Percentiles rank a stretch among this genome's conserved stretches.
Conservation (phyloP, 2,113 vertebrate genomes). For the Sebastes schlegelii region DNA sequence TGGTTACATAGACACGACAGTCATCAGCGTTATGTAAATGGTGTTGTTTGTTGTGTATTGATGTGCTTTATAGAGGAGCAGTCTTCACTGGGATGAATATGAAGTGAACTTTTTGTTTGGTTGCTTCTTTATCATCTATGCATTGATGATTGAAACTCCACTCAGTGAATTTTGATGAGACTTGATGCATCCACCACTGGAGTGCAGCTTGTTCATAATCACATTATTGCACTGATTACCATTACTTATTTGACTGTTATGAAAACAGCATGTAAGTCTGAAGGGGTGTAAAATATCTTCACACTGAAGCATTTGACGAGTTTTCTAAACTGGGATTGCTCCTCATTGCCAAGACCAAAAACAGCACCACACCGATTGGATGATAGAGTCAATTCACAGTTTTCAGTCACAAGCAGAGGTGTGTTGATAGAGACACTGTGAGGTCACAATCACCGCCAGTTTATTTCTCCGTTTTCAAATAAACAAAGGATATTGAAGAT, state of each 20-base stretch:
- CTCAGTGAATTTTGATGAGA: conserved; percentile 5
- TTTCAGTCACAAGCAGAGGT: conserved; percentile 22
- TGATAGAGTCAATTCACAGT: background rate
- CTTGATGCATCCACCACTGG: background rate
- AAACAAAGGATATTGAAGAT: background rate
- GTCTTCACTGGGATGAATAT: conserved; percentile 2
- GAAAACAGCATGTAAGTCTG: background rate
- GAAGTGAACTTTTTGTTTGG: background rate
- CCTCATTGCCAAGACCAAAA: background rate
- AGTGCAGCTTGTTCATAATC: background rate
- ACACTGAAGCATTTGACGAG: background rate
- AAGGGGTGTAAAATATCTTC: background rate
- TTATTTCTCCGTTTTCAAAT: conserved; percentile 1
- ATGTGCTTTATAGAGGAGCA: background rate
- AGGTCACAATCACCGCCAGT: background rate
- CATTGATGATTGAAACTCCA: background rate
- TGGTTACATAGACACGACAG: background rate
- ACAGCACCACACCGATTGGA: background rate
- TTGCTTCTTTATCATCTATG: conserved; percentile 3
- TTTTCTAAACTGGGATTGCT: background rate
- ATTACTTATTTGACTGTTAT: background rate
- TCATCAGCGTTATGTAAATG: background rate
- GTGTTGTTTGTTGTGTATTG: conserved; percentile 5
- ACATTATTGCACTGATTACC: conserved; percentile 2
- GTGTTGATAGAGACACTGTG: background rate